phyloP scores from a whole-genome alignment of 2,888 invertebrate species.

The Agrotis ipsilon region DNA sequence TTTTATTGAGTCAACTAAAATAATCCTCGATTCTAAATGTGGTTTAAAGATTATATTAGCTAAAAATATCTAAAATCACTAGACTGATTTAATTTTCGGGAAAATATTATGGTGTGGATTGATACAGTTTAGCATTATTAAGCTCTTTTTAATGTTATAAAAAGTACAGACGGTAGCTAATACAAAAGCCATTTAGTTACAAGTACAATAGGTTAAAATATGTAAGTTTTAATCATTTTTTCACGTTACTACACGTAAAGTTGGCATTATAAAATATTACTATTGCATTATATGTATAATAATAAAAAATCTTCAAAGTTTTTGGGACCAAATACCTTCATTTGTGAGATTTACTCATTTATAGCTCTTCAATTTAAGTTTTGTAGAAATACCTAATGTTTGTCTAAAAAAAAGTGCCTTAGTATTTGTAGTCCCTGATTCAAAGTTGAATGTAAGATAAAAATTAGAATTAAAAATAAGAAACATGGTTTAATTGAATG shows the following conservation, averaged over 20 bases:
- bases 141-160: conserved; percentile 14
- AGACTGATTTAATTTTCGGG: neutral
- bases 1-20: neutral
- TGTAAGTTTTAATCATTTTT: conserved; percentile 18
- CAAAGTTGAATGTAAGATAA: conserved; percentile 13
- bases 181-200: conserved; percentile 54
- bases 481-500: conserved; percentile 11
- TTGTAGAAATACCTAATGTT: conserved; percentile 11
- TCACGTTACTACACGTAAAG: conserved; percentile 13
- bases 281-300: neutral
- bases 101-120: neutral
- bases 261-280: conserved; percentile 31
- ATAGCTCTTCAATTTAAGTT: conserved; percentile 16
- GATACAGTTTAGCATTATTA: neutral
- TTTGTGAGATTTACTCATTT: conserved; percentile 25
- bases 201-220: conserved; percentile 58
- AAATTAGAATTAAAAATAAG: conserved; percentile 14
- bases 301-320: conserved; percentile 3
- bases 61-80: too few species aligned
- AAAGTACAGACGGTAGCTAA: conserved; percentile 54
- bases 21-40: too few species aligned
- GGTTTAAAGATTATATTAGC: too few species aligned
- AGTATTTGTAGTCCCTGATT: conserved; percentile 30
- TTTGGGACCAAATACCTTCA: conserved; percentile 55
- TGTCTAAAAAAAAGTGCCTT: conserved; percentile 56